Conservation (phyloP, 2,888 invertebrate species). For the Leptopilina drosophilae region DNA sequence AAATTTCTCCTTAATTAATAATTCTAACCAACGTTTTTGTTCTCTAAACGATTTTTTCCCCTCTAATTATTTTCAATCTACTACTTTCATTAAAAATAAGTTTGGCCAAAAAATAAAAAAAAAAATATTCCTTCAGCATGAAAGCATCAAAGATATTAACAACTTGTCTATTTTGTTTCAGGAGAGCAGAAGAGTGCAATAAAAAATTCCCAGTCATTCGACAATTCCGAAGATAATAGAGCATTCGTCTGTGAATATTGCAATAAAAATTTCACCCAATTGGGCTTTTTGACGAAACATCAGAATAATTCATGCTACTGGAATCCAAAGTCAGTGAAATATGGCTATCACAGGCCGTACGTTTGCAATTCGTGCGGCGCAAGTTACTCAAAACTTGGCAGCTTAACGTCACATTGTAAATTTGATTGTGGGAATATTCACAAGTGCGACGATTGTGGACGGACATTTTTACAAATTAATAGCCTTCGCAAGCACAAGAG, state of each 20-base stretch:
- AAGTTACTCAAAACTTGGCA: constrained; percentile 65
- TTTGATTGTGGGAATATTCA: constrained; percentile 67
- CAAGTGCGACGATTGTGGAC: constrained; percentile 61
- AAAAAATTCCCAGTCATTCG: neutral
- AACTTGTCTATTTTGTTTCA: constrained; percentile 11
- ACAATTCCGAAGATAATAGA: constrained; percentile 1
- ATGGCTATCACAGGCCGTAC: constrained; percentile 56
- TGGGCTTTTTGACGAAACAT: constrained; percentile 10
- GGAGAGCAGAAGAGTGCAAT: neutral
- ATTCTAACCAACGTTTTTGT: too few species aligned
- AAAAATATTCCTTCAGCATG: too few species aligned
- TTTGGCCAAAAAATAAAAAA: too few species aligned
- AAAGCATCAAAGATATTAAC: neutral
- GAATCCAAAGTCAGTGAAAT: constrained; percentile 4
- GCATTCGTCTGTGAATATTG: constrained; percentile 14
- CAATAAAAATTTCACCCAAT: constrained; percentile 24
- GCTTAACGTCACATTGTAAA: constrained; percentile 63
- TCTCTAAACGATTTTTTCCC: too few species aligned
- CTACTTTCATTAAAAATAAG: too few species aligned
- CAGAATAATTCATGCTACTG: constrained; percentile 25
- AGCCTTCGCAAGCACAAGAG: constrained; percentile 52
- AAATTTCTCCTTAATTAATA: too few species aligned
- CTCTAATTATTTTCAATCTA: too few species aligned
- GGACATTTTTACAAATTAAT: constrained; percentile 64
- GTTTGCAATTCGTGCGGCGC: constrained; percentile 66